Evolutionary conservation across 2,113 vertebrate species (phyloP), one percentile per base, ranked within the genome.

Genomic region (Indri indri): DNA sequence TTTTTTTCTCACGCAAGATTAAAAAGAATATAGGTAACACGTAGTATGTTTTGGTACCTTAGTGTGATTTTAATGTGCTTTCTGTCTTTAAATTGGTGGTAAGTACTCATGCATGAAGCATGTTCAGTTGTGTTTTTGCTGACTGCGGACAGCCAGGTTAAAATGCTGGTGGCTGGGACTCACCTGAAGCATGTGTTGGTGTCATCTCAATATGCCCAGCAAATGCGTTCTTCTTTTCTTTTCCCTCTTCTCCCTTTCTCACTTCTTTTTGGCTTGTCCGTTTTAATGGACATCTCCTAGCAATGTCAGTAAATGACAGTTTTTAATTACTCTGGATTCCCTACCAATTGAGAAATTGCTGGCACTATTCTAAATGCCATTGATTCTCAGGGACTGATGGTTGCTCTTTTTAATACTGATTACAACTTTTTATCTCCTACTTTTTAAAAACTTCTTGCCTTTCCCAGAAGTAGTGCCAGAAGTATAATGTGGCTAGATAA

Each of bases 61-160:
- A 40, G 1, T 66, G 30, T n/a, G 27, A 83, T 20, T 52, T 82
- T 25, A 14, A 11, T 47, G 8, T 66, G n/a, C 11, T 76, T 76
- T 74, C 40, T 76, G 2, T 47, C 32, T 77, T 74, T 65, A 57
- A 81, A 81, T 50, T 61, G 11, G n/a, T 54, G 12, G 8, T 25
- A 16, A 23, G 23, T 47, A 12, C 30, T 94, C 79, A n/a, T 13
- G 47, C 4, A 16, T 57, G 77, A 70, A 79, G 23, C n/a, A 57
- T 45, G 37, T 30, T n/a, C 61, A 63, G 34, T 25, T 9, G 52
- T 52, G 27, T 9, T 50, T n/a, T n/a, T 52, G 42, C 54, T 73
- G 6, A 40, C 30, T 42, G 1, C 5, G 34, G 13, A n/a, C 1
- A 42, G 20, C 8, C 57, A 42, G 8, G 18, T 4, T 16, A 11